Evolutionary conservation across 2,888 invertebrate genomes (phyloP).

Genomic region (Elysia crispata): DNA sequence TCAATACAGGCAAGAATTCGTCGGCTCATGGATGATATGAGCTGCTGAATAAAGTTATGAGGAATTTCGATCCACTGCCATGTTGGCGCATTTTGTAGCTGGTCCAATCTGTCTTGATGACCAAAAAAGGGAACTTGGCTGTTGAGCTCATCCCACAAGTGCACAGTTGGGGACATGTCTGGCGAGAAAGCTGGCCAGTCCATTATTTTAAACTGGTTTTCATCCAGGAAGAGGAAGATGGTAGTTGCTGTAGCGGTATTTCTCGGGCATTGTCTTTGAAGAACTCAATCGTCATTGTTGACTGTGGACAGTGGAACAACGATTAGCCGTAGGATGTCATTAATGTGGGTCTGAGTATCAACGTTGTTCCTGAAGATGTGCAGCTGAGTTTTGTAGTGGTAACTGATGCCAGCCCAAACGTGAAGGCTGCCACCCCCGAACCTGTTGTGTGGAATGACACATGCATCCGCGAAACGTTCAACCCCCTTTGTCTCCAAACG

Average conservation of each 20-base stretch:
- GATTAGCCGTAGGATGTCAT: slow-evolving; percentile 1
- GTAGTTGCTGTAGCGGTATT: slow-evolving; percentile 21
- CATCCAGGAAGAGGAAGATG: slow-evolving; percentile 4
- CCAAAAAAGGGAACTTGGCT: not conserved
- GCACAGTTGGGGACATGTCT: slow-evolving; percentile 22
- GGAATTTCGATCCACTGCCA: no score
- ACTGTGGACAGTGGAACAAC: slow-evolving; percentile 27
- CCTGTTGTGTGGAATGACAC: slow-evolving; percentile 20
- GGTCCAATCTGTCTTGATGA: no score
- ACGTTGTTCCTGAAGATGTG: slow-evolving; percentile 27
- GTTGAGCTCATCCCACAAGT: slow-evolving; percentile 29
- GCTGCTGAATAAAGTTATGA: no score
- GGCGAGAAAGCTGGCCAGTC: slow-evolving; percentile 30
- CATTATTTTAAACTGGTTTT: slow-evolving; percentile 22
- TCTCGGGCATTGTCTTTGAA: no score
- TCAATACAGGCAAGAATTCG: no score
- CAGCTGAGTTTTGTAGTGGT: slow-evolving; percentile 1
- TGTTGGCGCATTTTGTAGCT: no score
- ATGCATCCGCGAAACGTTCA: slow-evolving; percentile 1
- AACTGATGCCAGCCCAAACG: slow-evolving; percentile 15
- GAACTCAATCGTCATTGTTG: no score
- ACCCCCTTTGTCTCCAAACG: no score
- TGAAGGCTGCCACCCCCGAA: slow-evolving; percentile 29
- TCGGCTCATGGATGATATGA: no score
- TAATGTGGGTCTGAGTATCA: slow-evolving; percentile 11